These are phyloP conservation scores for Podilymbus podiceps DNA, from an alignment of 2,113 vertebrate genomes.

Conservation along the genomic window DNA sequence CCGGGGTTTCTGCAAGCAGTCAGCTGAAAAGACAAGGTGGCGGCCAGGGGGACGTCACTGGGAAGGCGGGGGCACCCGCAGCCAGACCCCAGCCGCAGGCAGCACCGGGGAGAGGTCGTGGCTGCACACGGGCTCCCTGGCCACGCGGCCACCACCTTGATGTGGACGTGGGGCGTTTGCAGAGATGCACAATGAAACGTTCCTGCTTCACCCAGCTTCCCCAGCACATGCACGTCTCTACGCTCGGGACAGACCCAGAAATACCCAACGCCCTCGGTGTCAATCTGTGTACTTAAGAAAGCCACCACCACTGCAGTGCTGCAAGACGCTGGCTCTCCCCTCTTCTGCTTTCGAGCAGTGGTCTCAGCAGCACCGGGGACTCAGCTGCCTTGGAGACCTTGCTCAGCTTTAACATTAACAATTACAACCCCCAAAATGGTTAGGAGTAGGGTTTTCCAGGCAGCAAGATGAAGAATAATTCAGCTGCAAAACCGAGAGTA, in stretches of 20 bases:
- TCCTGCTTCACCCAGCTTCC: neutral
- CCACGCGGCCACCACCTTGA: neutral
- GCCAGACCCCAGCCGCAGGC: neutral
- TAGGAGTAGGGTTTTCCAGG: neutral
- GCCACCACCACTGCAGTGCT: neutral
- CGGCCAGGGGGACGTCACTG: fast-evolving
- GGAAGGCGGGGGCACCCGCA: neutral
- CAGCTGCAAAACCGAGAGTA: neutral
- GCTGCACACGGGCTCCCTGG: neutral
- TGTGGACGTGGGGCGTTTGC: neutral
- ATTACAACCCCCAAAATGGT: neutral
- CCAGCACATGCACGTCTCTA: fast-evolving
- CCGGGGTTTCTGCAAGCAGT: slow-evolving; percentile 82
- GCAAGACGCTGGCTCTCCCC: neutral
- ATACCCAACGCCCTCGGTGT: fast-evolving
- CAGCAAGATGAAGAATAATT: neutral
- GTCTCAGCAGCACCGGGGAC: neutral
- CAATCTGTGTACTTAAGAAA: neutral
- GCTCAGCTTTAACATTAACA: neutral
- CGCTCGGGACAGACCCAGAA: fast-evolving
- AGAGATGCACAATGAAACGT: neutral
- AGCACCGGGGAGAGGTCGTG: fast-evolving
- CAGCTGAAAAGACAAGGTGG: slow-evolving; percentile 63
- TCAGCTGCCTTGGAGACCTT: neutral
- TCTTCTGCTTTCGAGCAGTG: fast-evolving